phyloP scores from a whole-genome alignment of 2,113 vertebrate genomes.

The Bubo scandiacus region DNA sequence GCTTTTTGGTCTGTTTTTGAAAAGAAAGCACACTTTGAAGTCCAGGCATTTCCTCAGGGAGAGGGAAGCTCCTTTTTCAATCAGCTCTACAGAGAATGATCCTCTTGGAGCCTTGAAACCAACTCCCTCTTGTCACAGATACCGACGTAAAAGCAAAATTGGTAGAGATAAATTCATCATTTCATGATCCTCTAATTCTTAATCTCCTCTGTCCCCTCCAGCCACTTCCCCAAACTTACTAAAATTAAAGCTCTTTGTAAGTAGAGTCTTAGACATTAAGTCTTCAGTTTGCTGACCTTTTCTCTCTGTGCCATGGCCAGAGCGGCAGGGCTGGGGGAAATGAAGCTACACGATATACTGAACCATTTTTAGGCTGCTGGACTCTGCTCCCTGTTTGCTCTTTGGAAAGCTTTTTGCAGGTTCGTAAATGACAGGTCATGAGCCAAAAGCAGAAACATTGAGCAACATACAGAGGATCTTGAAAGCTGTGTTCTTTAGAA shows the following conservation, averaged over 20 bases:
- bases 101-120: neutral
- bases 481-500: neutral
- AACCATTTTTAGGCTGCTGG: neutral
- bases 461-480: neutral
- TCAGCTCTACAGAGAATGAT: neutral
- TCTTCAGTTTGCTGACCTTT: neutral
- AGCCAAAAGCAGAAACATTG: neutral
- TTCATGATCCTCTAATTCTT: neutral
- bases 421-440: neutral
- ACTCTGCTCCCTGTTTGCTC: neutral
- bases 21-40: neutral
- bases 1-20: neutral
- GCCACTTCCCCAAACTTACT: neutral
- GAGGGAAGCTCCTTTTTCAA: neutral
- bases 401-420: neutral
- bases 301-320: fast-evolving
- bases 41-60: neutral
- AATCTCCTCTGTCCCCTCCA: neutral
- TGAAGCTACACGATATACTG: neutral
- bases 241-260: neutral
- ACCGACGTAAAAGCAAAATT: neutral
- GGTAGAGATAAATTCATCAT: neutral
- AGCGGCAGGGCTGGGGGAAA: neutral
- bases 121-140: neutral
- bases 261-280: neutral